A percentile compares a stretch with the other conserved stretches of the same genome.
Conservation (phyloP, 2,113 vertebrate genomes). For the Bufo gargarizans region DNA sequence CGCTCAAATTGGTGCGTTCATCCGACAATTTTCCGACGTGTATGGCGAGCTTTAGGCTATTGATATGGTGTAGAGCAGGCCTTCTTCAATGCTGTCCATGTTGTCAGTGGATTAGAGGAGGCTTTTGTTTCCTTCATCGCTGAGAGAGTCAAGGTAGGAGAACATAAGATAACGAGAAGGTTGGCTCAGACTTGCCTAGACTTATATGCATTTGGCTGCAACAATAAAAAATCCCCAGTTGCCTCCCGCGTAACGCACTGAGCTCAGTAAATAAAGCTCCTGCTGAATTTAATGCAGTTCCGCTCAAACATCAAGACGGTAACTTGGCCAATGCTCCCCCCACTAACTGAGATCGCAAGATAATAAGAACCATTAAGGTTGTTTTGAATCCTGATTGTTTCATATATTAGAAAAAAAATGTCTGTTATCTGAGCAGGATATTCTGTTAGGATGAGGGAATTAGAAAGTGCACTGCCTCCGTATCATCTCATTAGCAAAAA, state of each 20-base stretch:
- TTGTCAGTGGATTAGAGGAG: not conserved
- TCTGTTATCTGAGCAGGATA: conserved; percentile 77
- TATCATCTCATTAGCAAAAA: conserved; percentile 85
- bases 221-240: conserved; percentile 23
- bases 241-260: not conserved
- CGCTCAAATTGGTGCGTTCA: too few relatives aligned
- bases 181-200: not conserved
- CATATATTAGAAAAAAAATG: conserved; percentile 74
- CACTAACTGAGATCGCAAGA: conserved; percentile 69
- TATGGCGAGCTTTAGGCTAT: not conserved
- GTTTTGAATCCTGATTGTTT: conserved; percentile 74
- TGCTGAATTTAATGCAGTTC: conserved; percentile 65
- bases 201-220: conserved; percentile 6
- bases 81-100: not conserved
- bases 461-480: conserved; percentile 76
- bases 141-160: not conserved
- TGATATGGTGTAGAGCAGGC: not conserved
- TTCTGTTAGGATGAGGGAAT: conserved; percentile 79
- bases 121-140: not conserved
- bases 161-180: not conserved
- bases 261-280: conserved; percentile 52
- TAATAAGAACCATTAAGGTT: conserved; percentile 76
- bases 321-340: conserved; percentile 62
- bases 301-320: conserved; percentile 59
- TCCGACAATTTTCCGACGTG: not conserved